Percentiles rank a stretch among this genome's conserved stretches.
phyloP scores from a whole-genome alignment of 2,888 invertebrate genomes.

The Galerucella nymphaeae region DNA sequence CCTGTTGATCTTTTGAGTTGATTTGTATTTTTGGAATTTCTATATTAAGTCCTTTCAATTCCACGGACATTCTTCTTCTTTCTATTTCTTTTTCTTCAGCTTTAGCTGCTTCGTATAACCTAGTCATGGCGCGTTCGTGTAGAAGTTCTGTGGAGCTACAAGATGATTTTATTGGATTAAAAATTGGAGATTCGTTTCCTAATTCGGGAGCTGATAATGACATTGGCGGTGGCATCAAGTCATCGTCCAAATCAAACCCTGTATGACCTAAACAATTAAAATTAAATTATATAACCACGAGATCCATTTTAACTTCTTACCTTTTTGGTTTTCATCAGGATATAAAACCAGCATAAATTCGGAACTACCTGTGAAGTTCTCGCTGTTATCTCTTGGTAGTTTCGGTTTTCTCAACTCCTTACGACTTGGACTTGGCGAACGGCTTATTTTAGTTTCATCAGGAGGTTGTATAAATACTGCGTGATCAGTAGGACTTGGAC shows the following conservation, averaged over 20 bases:
- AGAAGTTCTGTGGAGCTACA: conserved; percentile 86
- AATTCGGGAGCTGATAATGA: conserved; percentile 86
- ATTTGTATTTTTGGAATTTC: conserved; percentile 66
- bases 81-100: conserved; percentile 75
- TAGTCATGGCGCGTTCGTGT: conserved; percentile 84
- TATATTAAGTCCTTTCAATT: conserved; percentile 39
- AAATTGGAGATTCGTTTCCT: conserved; percentile 70
- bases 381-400: conserved; percentile 59
- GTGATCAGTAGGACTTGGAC: conserved; percentile 47
- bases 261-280: conserved; percentile 47
- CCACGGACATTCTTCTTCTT: conserved; percentile 47
- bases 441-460: conserved; percentile 14
- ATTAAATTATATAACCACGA: not conserved
- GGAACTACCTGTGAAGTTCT: conserved; percentile 74
- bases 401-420: conserved; percentile 41
- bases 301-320: conserved; percentile 46
- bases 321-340: conserved; percentile 59
- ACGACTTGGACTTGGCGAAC: conserved; percentile 37
- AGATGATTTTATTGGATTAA: conserved; percentile 73
- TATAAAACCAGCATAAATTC: conserved; percentile 84
- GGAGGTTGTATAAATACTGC: conserved; percentile 43
- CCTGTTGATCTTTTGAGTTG: conserved; percentile 67
- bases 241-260: conserved; percentile 72
- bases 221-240: conserved; percentile 80
- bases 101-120: conserved; percentile 82